A percentile compares a stretch with the other conserved stretches of the same genome.
phyloP scores from a whole-genome alignment of 1,140 invertebrate species.

The Zaprionus vittiger region DNA sequence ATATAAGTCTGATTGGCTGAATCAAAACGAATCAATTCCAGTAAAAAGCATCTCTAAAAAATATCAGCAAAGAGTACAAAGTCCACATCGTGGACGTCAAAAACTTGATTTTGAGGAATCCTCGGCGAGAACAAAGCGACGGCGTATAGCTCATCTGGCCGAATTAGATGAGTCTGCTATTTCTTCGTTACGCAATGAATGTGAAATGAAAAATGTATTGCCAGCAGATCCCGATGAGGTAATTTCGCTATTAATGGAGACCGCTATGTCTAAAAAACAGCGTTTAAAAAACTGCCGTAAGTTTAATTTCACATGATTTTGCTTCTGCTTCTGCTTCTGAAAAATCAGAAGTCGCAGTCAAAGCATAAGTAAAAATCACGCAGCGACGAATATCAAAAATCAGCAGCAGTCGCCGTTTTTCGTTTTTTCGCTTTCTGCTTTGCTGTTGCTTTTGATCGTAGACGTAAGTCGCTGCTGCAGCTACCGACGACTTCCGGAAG shows the following conservation, averaged over 20 bases:
- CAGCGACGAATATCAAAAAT: no score
- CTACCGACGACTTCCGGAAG: no score
- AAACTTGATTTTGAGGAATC: conserved; percentile 28
- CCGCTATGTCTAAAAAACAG: conserved; percentile 21
- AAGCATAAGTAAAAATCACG: no score
- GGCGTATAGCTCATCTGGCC: not conserved
- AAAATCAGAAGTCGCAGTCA: no score
- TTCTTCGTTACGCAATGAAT: not conserved
- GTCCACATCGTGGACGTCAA: conserved; percentile 23
- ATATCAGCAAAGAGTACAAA: conserved; percentile 11
- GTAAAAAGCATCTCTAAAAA: not conserved
- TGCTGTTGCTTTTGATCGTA: no score
- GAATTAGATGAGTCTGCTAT: not conserved
- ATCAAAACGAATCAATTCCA: conserved; percentile 28
- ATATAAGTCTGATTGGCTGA: conserved; percentile 37
- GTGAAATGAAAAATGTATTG: not conserved
- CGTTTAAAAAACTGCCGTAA: no score
- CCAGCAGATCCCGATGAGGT: not conserved
- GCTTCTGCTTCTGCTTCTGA: no score
- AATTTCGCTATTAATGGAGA: conserved; percentile 22
- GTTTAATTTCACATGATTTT: no score
- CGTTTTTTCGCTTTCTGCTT: no score
- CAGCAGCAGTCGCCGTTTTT: no score
- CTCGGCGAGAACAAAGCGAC: no score
- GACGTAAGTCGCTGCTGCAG: no score